phyloP scores from a whole-genome alignment of 2,113 vertebrate genomes.

The Dipodomys stephensi region DNA sequence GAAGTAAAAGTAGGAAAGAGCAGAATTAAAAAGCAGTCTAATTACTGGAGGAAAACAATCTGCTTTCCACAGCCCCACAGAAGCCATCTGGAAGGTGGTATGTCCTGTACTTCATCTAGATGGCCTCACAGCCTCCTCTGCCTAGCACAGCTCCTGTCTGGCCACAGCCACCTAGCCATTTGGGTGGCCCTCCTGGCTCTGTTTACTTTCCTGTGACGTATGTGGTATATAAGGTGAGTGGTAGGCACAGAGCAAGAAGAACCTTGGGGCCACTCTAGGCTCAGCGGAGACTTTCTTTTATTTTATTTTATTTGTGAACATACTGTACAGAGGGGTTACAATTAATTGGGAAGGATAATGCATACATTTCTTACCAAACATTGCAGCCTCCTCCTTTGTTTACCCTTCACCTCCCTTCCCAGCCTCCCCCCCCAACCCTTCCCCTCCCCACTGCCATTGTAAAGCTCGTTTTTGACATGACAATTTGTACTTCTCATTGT shows the following conservation, averaged over 20 bases:
- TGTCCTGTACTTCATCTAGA: conserved; percentile 45
- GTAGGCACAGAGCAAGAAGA: neutral
- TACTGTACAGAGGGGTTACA: too few species aligned
- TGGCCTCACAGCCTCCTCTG: neutral
- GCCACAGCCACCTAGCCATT: neutral
- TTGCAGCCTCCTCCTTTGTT: too few species aligned
- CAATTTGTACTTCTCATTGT: too few species aligned
- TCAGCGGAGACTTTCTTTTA: neutral
- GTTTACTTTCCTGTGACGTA: conserved; percentile 34
- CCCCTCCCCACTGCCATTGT: too few species aligned
- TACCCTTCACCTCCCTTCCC: too few species aligned
- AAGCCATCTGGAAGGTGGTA: neutral
- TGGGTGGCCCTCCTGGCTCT: neutral
- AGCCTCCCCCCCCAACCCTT: too few species aligned
- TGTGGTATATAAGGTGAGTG: neutral
- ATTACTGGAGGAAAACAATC: neutral
- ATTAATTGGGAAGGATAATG: too few species aligned
- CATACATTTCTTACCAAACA: too few species aligned
- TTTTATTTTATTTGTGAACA: too few species aligned
- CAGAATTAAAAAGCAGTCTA: neutral
- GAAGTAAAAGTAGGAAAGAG: neutral
- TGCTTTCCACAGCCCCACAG: neutral
- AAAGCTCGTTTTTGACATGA: too few species aligned
- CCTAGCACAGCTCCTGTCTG: neutral
- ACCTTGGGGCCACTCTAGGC: neutral